Evolutionary conservation across 2,888 invertebrate species (phyloP).

Genomic region (Trissolcus japonicus): DNA sequence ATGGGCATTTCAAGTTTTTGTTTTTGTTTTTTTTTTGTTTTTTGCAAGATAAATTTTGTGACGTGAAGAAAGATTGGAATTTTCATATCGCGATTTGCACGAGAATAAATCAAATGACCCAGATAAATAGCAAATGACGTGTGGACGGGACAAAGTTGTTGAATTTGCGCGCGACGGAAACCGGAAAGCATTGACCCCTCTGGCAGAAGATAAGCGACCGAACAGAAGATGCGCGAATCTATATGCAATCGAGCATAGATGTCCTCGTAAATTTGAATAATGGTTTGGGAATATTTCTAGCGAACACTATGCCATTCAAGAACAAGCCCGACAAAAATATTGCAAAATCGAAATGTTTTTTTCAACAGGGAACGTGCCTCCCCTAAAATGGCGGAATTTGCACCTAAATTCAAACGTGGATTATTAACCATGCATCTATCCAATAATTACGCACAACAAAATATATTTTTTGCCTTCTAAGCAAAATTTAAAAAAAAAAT

Average conservation of each 20-base stretch:
- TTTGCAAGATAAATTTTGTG: not conserved
- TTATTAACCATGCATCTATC: too few species aligned
- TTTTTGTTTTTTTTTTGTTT: not conserved
- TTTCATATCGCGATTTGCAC: slow-evolving; percentile 32
- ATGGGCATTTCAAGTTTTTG: too few species aligned
- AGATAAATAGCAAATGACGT: slow-evolving; percentile 55
- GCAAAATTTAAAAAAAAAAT: too few species aligned
- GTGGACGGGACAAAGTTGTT: slow-evolving; percentile 44
- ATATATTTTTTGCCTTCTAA: too few species aligned
- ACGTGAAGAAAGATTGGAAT: slow-evolving; percentile 22
- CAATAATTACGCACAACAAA: too few species aligned
- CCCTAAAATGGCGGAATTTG: slow-evolving; percentile 27
- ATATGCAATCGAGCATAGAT: slow-evolving; percentile 43
- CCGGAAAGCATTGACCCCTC: slow-evolving; percentile 52
- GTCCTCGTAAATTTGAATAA: slow-evolving; percentile 51
- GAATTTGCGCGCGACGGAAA: slow-evolving; percentile 43
- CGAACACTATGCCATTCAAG: slow-evolving; percentile 7
- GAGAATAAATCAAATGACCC: slow-evolving; percentile 50
- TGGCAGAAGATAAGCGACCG: slow-evolving; percentile 35
- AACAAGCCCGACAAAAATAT: not conserved
- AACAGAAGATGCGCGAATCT: slow-evolving; percentile 47
- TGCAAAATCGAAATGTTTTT: not conserved
- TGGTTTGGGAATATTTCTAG: slow-evolving; percentile 29
- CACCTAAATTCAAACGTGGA: slow-evolving; percentile 22
- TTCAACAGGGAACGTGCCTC: slow-evolving; percentile 26